Evolutionary conservation across 1,140 invertebrate species (phyloP).

Genomic region (Hestina assimilis): DNA sequence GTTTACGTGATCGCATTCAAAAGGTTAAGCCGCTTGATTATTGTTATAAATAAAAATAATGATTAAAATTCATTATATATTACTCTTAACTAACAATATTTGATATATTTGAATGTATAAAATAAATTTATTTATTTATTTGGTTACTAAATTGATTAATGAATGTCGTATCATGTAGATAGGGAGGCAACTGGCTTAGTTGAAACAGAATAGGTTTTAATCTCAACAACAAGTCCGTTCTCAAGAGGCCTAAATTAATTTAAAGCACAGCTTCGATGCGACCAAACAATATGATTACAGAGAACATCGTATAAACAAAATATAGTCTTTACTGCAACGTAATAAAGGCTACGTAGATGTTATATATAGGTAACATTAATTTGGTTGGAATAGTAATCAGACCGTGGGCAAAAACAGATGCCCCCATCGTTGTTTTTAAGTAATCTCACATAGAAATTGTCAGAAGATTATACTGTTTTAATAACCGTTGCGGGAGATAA

Average conservation of each 20-base stretch:
- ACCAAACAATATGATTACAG: slow-evolving; percentile 10
- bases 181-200: slow-evolving; percentile 32
- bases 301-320: slow-evolving; percentile 9
- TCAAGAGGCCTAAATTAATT: slow-evolving; percentile 71
- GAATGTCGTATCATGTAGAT: neutral
- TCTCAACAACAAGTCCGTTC: slow-evolving; percentile 41
- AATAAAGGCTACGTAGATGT: slow-evolving; percentile 14
- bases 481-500: slow-evolving; percentile 24
- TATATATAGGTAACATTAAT: slow-evolving; percentile 5
- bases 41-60: no score
- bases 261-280: slow-evolving; percentile 57
- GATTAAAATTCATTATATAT: neutral
- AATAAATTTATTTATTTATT: neutral
- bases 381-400: slow-evolving; percentile 11
- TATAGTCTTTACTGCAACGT: slow-evolving; percentile 24
- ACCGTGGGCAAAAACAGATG: slow-evolving; percentile 54
- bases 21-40: slow-evolving; percentile 16
- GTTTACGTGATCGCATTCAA: slow-evolving; percentile 23
- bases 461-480: slow-evolving; percentile 57
- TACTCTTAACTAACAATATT: neutral
- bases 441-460: slow-evolving; percentile 18
- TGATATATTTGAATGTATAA: neutral
- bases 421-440: slow-evolving; percentile 48
- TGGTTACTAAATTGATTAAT: no score
- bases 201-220: slow-evolving; percentile 58